Evolutionary conservation across 2,113 vertebrate species (phyloP).

Genomic region (Ophiodon elongatus): DNA sequence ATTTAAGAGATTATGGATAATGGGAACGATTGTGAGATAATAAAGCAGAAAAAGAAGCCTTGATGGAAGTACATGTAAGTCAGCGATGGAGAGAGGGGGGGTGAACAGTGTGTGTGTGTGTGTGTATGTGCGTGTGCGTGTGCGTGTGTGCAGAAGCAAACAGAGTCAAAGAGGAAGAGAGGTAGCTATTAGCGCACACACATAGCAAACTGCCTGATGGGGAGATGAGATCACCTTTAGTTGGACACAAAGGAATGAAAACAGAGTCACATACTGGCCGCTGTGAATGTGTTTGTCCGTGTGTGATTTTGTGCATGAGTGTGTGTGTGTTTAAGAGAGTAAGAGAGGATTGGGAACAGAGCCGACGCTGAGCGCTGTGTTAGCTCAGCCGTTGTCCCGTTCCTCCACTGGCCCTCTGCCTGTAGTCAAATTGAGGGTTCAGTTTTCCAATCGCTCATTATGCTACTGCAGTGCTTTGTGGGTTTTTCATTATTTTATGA

Average conservation of each 20-base stretch:
- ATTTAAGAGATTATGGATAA: conserved; percentile 46
- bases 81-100: conserved; percentile 12
- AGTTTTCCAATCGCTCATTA: conserved; percentile 35
- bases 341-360: conserved; percentile 28
- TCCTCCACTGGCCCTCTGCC: background rate
- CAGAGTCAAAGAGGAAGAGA: conserved; percentile 68
- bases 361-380: conserved; percentile 9
- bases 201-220: conserved; percentile 68
- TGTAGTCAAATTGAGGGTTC: conserved; percentile 4
- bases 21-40: conserved; percentile 37
- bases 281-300: conserved; percentile 24
- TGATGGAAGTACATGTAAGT: conserved; percentile 22
- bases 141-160: conserved; percentile 24
- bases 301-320: background rate
- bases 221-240: conserved; percentile 79
- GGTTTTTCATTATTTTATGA: conserved; percentile 57
- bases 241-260: conserved; percentile 79
- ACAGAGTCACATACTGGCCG: conserved; percentile 52
- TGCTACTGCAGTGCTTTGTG: conserved; percentile 22
- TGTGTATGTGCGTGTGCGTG: conserved; percentile 30
- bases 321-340: conserved; percentile 33
- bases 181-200: conserved; percentile 67
- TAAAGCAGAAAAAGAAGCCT: conserved; percentile 30
- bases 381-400: conserved; percentile 24
- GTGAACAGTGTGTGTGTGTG: conserved; percentile 21